Evolutionary conservation across 2,888 invertebrate genomes (phyloP).

Genomic region (Orthosia cruda): DNA sequence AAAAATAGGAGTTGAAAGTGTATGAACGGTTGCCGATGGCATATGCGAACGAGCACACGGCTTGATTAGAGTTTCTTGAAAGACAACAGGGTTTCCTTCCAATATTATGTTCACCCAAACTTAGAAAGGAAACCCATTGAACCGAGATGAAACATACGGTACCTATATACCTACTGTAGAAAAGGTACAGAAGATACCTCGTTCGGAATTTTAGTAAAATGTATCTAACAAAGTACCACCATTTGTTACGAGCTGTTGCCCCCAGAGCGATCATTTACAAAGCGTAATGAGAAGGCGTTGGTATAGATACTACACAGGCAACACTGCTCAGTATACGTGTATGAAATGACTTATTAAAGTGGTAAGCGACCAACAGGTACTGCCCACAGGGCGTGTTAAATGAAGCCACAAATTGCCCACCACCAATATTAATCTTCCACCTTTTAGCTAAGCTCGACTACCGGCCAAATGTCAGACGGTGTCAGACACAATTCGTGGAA

Average conservation of each 20-base stretch:
- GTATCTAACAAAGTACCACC: constrained; percentile 48
- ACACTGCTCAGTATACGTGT: constrained; percentile 26
- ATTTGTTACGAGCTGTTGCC: constrained; percentile 57
- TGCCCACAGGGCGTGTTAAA: constrained; percentile 62
- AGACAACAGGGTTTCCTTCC: constrained; percentile 7
- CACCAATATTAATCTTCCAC: constrained; percentile 75
- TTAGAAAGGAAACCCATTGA: constrained; percentile 31
- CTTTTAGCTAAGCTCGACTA: constrained; percentile 68
- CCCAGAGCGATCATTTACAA: constrained; percentile 60
- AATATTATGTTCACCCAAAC: constrained; percentile 23
- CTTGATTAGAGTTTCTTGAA: constrained; percentile 6
- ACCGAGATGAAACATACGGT: constrained; percentile 31
- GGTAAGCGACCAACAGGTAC: constrained; percentile 74
- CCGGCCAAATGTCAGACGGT: constrained; percentile 66
- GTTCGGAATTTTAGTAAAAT: constrained; percentile 42
- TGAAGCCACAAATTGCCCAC: constrained; percentile 77
- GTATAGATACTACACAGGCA: neutral
- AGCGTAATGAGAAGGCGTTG: constrained; percentile 47
- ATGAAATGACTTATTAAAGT: constrained; percentile 58
- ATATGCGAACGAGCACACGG: neutral
- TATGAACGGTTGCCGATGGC: neutral
- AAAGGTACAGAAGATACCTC: constrained; percentile 6
- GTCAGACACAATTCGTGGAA: constrained; percentile 53
- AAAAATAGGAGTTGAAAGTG: neutral
- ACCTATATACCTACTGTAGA: constrained; percentile 2